These are phyloP conservation scores for Helogale parvula DNA, from an alignment of 2,113 vertebrate genomes.

Conservation along the genomic window DNA sequence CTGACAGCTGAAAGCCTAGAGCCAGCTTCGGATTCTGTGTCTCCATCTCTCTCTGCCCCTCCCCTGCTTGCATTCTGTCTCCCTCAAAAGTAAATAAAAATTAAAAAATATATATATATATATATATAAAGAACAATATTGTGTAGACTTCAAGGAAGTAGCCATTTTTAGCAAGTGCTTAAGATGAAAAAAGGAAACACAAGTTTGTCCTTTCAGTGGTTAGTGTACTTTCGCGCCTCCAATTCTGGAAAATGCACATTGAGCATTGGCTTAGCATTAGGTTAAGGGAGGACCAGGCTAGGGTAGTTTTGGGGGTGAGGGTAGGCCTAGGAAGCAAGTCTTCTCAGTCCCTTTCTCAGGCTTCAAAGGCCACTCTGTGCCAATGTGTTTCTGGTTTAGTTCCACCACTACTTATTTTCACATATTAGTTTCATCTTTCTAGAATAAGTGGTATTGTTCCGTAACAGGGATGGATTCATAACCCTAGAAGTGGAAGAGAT, in stretches of 20 bases:
- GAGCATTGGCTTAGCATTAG: neutral
- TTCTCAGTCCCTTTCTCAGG: neutral
- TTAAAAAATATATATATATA: no score
- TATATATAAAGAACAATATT: neutral
- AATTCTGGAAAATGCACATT: neutral
- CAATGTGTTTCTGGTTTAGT: neutral
- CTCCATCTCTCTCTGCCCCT: no score
- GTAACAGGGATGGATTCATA: neutral
- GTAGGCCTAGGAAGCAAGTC: neutral
- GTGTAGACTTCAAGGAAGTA: neutral
- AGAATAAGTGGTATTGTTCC: neutral
- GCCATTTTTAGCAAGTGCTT: neutral
- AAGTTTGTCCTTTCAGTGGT: neutral
- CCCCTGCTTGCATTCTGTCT: no score
- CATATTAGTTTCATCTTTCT: slow-evolving; percentile 15
- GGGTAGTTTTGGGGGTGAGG: neutral
- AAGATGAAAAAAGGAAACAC: neutral
- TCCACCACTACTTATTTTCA: slow-evolving; percentile 18
- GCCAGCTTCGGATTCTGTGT: no score
- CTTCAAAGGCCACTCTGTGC: neutral
- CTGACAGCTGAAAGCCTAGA: no score
- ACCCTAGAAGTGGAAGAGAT: slow-evolving; percentile 27
- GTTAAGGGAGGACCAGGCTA: neutral
- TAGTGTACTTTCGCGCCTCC: neutral
- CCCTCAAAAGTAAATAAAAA: no score